These are phyloP conservation scores for Apis florea DNA, from an alignment of 1,140 invertebrate species.

Conservation along the genomic window DNA sequence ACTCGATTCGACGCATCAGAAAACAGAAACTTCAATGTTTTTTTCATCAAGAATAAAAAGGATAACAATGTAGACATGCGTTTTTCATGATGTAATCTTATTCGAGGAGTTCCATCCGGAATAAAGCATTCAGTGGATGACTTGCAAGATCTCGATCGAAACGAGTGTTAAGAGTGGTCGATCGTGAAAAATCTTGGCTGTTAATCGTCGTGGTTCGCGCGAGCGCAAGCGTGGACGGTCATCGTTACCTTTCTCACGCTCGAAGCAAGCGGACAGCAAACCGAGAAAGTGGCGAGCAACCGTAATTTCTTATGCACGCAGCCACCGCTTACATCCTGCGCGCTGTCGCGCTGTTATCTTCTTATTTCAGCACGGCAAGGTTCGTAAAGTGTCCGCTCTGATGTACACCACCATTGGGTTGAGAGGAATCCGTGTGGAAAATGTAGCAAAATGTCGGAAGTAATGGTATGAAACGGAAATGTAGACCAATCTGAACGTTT, in stretches of 20 bases:
- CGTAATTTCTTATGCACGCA: constrained; percentile 55
- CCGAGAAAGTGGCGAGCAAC: constrained; percentile 70
- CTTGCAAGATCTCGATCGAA: constrained; percentile 17
- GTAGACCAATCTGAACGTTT: background rate
- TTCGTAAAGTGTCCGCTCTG: constrained; percentile 50
- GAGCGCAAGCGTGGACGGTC: constrained; percentile 40
- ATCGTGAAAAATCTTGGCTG: constrained; percentile 44
- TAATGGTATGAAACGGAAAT: background rate
- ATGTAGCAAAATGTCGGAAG: constrained; percentile 5
- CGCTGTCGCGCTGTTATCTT: constrained; percentile 53
- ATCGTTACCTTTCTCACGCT: constrained; percentile 62
- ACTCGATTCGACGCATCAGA: background rate
- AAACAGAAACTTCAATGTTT: background rate
- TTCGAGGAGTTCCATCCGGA: background rate
- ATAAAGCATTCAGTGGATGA: constrained; percentile 4
- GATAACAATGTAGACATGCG: constrained; percentile 2
- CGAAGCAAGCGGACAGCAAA: constrained; percentile 50
- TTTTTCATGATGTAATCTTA: background rate
- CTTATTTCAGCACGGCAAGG: constrained; percentile 31
- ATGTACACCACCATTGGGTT: background rate
- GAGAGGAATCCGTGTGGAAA: constrained; percentile 9
- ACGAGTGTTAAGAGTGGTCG: constrained; percentile 21
- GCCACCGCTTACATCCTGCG: constrained; percentile 58
- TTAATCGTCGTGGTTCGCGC: constrained; percentile 40
- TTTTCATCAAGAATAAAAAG: background rate